Percentiles rank a stretch among this genome's conserved stretches.
These are phyloP conservation scores for Enteromius treurensis DNA, from an alignment of 2,797 vertebrate species.

Conservation along the genomic window DNA sequence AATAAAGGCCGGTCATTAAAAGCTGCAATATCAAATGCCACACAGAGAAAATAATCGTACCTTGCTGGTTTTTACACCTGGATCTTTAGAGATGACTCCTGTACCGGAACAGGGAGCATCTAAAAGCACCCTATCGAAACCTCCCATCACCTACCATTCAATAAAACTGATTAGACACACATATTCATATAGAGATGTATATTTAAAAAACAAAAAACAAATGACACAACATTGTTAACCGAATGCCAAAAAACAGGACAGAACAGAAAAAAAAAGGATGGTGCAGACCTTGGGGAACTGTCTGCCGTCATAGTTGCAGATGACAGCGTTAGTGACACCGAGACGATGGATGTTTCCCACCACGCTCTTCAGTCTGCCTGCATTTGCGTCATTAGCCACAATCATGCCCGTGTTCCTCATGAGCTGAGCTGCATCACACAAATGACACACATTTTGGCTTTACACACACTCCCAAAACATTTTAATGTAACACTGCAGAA, in stretches of 20 bases:
- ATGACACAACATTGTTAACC: background rate
- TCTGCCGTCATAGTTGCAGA: constrained; percentile 93
- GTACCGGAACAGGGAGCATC: constrained; percentile 98
- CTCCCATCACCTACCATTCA: constrained; percentile 86
- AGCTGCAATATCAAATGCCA: background rate
- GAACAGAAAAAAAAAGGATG: background rate
- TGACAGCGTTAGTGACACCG: constrained; percentile 90
- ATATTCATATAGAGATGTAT: background rate
- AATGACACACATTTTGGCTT: background rate
- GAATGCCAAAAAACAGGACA: background rate
- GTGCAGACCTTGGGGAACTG: constrained; percentile 90
- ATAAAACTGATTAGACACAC: background rate
- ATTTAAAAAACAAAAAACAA: background rate
- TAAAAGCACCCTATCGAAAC: constrained; percentile 93
- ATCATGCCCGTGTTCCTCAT: constrained; percentile 97
- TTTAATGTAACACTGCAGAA: background rate
- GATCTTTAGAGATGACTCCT: constrained; percentile 95
- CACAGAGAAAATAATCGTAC: constrained; percentile 61
- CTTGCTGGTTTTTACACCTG: constrained; percentile 95
- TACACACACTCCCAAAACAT: background rate
- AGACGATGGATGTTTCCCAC: constrained; percentile 96
- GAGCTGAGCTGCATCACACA: constrained; percentile 84
- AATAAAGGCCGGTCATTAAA: background rate
- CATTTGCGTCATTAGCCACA: constrained; percentile 90
- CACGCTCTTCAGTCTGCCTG: constrained; percentile 89